These are phyloP conservation scores for Pogonocherus hispidulus DNA, from an alignment of 2,888 invertebrate species.

Conservation along the genomic window DNA sequence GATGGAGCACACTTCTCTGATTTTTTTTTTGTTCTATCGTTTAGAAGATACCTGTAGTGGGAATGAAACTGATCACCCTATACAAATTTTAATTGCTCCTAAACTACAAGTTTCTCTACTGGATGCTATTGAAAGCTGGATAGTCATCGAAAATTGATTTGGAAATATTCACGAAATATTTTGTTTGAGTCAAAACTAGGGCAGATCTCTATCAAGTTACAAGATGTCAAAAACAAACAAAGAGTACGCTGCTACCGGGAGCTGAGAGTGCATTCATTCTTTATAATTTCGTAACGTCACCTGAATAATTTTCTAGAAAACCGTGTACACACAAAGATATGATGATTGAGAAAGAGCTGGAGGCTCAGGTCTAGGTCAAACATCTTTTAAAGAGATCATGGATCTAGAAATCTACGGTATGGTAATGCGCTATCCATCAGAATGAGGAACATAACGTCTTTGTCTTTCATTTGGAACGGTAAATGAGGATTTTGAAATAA, in stretches of 20 bases:
- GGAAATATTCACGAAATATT: slow-evolving; percentile 9
- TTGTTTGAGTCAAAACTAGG: slow-evolving; percentile 5
- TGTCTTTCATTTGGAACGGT: slow-evolving; percentile 20
- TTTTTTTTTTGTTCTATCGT: no score
- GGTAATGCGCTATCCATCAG: slow-evolving; percentile 10
- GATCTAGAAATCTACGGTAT: slow-evolving; percentile 26
- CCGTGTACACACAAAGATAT: slow-evolving; percentile 16
- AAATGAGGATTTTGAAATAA: neutral
- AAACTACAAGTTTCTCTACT: no score
- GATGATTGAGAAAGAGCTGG: slow-evolving; percentile 29
- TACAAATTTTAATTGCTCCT: no score
- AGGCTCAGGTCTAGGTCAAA: slow-evolving; percentile 35
- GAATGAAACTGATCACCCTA: no score
- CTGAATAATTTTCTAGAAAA: slow-evolving; percentile 26
- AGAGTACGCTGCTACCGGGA: neutral
- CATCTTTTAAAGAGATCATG: slow-evolving; percentile 23
- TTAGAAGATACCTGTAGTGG: no score
- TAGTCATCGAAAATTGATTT: no score
- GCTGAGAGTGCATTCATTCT: neutral
- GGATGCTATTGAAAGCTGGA: no score
- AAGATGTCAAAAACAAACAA: slow-evolving; percentile 20
- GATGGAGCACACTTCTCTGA: no score
- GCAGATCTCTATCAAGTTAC: slow-evolving; percentile 13
- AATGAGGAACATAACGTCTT: slow-evolving; percentile 5
- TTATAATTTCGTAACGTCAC: slow-evolving; percentile 15